A percentile compares a stretch with the other conserved stretches of the same genome.
Conservation (phyloP, 2,797 vertebrate genomes). For the Heteromormyrus szaboi region DNA sequence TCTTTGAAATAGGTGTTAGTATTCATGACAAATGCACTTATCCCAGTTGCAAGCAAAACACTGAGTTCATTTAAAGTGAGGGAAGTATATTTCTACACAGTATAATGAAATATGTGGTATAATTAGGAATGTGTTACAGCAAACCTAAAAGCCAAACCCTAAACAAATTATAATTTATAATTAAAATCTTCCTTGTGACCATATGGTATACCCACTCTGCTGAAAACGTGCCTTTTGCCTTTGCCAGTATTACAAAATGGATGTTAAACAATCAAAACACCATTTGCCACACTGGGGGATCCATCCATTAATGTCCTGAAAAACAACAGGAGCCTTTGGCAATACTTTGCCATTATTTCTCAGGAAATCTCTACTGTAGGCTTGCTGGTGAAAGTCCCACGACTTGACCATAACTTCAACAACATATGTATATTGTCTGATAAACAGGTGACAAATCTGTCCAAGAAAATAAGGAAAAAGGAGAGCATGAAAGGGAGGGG, state of each 20-base stretch:
- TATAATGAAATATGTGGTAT: background rate
- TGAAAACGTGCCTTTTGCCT: slow-evolving; percentile 45
- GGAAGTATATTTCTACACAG: background rate
- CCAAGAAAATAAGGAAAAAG: slow-evolving; percentile 34
- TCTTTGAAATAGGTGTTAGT: background rate
- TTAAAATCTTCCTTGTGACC: slow-evolving; percentile 60
- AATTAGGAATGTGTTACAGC: background rate
- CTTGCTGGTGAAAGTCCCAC: background rate
- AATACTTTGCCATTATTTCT: slow-evolving; percentile 33
- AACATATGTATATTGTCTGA: slow-evolving; percentile 52
- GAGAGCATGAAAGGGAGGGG: slow-evolving; percentile 28
- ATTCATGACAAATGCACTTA: background rate
- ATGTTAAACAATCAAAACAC: slow-evolving; percentile 70
- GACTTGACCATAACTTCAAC: slow-evolving; percentile 41
- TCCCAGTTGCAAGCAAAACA: background rate
- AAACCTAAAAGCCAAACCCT: slow-evolving; percentile 28
- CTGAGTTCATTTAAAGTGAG: background rate
- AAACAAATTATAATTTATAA: slow-evolving; percentile 58
- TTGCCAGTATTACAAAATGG: slow-evolving; percentile 53
- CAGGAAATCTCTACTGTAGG: background rate
- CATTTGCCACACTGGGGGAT: slow-evolving; percentile 58
- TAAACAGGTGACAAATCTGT: slow-evolving; percentile 61
- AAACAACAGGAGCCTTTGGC: slow-evolving; percentile 58
- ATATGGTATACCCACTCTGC: slow-evolving; percentile 55
- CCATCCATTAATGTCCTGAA: slow-evolving; percentile 50